Evolutionary conservation across 2,888 invertebrate genomes (phyloP), one percentile per base, ranked within the genome.

Genomic region (Trachelus iudaicus): DNA sequence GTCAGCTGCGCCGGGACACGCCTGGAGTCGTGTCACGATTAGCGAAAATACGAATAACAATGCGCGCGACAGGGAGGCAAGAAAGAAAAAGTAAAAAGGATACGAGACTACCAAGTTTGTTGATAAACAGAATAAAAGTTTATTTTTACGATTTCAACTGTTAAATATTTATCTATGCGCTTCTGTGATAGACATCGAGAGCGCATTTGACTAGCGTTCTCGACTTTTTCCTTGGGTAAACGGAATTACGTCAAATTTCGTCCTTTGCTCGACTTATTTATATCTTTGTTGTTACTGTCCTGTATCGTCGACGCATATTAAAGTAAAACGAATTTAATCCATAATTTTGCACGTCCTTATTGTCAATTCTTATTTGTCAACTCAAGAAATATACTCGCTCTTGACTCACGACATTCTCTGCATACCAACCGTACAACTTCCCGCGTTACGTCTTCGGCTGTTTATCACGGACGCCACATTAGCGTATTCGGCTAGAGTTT

Each of bases 401-500:
- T 23, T 56, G 56, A 56, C 23, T 56, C 56, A 2, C 23, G 56
- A 15, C 56, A 1, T 23, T 15, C 56, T 23, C 9, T 56, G 56
- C 56, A 56, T 56, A 56, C 56, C 23, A 56, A 56, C 23, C 23
- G 56, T 56, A 37, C 13, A 23, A 56, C 56, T 56, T 56, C 23
- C 23, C 23, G 15, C 56, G 56, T 56, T 56, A 56, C 56, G 56
- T 56, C 56, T 56, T 56, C 23, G 56, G 23, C 56, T 23, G 15
- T 56, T 56, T 56, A 56, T 56, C 56, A 56, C 23, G 9, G 56
- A 56, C 56, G 56, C 23, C 6, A 23, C 56, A 71, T 71, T 71
- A 31, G 30, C 31, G 71, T 71, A 71, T 71, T 71, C 69, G 75
- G 40, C 73, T 56, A 73, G 77, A 76, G 77, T 80, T 79, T 80